Evolutionary conservation across 2,888 invertebrate genomes (phyloP), one percentile per base, ranked within the genome.

Genomic region (Limenitis camilla): DNA sequence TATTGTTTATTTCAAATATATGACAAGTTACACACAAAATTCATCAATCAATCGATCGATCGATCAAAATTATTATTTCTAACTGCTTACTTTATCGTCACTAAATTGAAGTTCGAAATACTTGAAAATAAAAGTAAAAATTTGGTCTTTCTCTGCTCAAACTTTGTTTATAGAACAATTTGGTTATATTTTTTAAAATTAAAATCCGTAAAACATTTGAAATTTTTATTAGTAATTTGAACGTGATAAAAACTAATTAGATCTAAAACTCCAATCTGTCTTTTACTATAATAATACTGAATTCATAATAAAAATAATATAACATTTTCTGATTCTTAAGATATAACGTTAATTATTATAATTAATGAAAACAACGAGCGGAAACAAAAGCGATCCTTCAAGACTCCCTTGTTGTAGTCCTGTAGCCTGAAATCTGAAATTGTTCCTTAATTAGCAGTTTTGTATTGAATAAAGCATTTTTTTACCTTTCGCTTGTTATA

Each of bases 341-440:
- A 52, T 36, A 33, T 38, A 33, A 52, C 27, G 32, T 55, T 55
- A 55, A 58, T 61, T 40, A 61, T 28, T 29, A 49, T 33, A 50
- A 78, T 62, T 66, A 81, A 72, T 61, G 67, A 70, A 55, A 78
- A 72, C 64, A 77, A 71, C 74, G 74, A 70, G 55, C 62, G 59
- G 61, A 60, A 68, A 64, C 67, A 64, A 61, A 67, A 69, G 53
- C 62, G 69, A 68, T 72, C 63, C 69, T 65, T 68, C 52, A 78
- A 66, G 52, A 61, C 66, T 30, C 75, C 84, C 56, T 67, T 66
- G 72, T 80, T 85, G 77, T 77, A 84, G 71, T 86, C 85, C 78
- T 87, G 86, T 78, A 87, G 75, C 68, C 86, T 82, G 80, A 86
- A 87, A 85, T 87, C 86, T 87, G 64, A 78, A 78, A 57, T 43